phyloP scores from a whole-genome alignment of 2,113 vertebrate genomes.

The Ammodytes marinus region DNA sequence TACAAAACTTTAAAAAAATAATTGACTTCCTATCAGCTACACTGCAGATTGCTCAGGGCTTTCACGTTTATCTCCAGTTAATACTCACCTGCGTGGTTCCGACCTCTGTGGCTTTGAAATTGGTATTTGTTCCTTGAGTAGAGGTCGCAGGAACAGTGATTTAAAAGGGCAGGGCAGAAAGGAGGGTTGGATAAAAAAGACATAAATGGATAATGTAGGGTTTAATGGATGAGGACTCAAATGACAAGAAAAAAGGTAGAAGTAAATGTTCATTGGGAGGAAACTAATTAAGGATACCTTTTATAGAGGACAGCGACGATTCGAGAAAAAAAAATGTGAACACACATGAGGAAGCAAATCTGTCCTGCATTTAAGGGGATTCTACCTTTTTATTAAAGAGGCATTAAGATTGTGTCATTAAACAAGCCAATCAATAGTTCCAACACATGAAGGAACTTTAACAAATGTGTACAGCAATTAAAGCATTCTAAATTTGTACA shows the following conservation, averaged over 20 bases:
- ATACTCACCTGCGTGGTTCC: not conserved
- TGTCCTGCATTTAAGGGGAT: constrained; percentile 2
- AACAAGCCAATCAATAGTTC: not conserved
- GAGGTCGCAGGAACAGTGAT: constrained; percentile 39
- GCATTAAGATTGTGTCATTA: constrained; percentile 16
- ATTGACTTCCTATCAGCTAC: constrained; percentile 25
- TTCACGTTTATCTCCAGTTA: constrained; percentile 39
- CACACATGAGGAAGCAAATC: constrained; percentile 1
- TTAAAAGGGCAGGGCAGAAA: constrained; percentile 15
- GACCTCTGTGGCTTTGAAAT: constrained; percentile 8
- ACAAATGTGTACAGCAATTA: not conserved
- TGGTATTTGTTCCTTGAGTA: constrained; percentile 21
- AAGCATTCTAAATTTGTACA: not conserved
- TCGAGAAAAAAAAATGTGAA: not conserved
- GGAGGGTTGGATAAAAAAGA: constrained; percentile 4
- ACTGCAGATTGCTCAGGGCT: constrained; percentile 2
- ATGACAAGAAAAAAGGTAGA: constrained; percentile 9
- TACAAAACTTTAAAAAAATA: constrained; percentile 19
- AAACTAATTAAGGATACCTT: not conserved
- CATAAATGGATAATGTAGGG: constrained; percentile 29
- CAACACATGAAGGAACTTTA: not conserved
- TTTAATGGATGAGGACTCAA: constrained; percentile 44
- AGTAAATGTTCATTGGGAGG: not conserved
- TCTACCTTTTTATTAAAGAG: not conserved
- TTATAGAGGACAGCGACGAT: not conserved